Percentiles rank a stretch among this genome's conserved stretches.
Evolutionary conservation across 1,140 invertebrate species (phyloP).

Genomic region (Nymphalis io): DNA sequence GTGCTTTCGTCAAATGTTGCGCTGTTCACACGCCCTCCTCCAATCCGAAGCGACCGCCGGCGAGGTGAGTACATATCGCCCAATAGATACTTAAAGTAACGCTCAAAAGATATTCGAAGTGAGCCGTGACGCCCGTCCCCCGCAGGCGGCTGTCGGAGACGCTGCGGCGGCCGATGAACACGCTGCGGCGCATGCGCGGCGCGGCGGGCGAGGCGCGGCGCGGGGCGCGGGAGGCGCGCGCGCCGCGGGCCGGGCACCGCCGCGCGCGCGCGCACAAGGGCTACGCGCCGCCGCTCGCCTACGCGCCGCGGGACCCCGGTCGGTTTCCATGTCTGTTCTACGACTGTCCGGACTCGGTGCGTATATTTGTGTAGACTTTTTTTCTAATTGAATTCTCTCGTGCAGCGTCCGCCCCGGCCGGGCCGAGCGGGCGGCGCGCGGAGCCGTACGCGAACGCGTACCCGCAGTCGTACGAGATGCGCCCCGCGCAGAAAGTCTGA

Average conservation of each 20-base stretch:
- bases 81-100: neutral
- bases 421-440: slow-evolving; percentile 58
- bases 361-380: neutral
- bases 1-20: slow-evolving; percentile 99
- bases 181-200: slow-evolving; percentile 87
- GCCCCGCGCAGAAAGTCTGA: slow-evolving; percentile 74
- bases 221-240: slow-evolving; percentile 33
- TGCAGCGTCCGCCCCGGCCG: slow-evolving; percentile 60
- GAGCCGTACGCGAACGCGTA: slow-evolving; percentile 78
- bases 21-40: slow-evolving; percentile 99
- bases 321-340: neutral
- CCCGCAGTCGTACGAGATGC: slow-evolving; percentile 75
- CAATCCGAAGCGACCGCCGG: slow-evolving; percentile 95
- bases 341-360: neutral
- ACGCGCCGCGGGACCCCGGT: slow-evolving; percentile 49
- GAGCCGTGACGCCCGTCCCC: neutral
- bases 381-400: neutral
- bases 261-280: slow-evolving; percentile 61
- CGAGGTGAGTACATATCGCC: slow-evolving; percentile 68
- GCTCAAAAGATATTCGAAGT: neutral
- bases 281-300: slow-evolving; percentile 63
- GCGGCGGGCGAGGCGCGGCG: slow-evolving; percentile 83
- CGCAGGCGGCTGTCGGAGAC: slow-evolving; percentile 91
- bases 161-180: slow-evolving; percentile 92
- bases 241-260: slow-evolving; percentile 55